Conservation (phyloP, 2,888 invertebrate genomes). For the Watsonalla cultraria region DNA sequence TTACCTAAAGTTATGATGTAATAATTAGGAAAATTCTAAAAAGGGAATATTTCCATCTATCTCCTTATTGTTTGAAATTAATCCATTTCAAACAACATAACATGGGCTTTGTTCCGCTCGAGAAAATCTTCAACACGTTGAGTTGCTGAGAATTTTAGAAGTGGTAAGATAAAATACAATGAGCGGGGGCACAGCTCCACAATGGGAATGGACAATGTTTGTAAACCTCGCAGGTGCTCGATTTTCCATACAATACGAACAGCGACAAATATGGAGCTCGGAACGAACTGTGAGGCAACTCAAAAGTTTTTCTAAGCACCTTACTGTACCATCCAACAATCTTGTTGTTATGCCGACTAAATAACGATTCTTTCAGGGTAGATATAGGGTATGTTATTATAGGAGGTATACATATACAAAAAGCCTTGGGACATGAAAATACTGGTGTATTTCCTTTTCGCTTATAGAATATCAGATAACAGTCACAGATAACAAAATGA, state of each 20-base stretch:
- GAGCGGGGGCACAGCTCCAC: conserved; percentile 44
- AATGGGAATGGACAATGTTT: conserved; percentile 41
- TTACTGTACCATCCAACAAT: conserved; percentile 5
- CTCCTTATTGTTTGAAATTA: conserved; percentile 1
- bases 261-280: conserved; percentile 40
- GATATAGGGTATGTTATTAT: no score
- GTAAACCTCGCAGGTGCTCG: conserved; percentile 60
- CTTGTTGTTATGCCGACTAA: neutral
- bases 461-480: no score
- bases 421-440: no score
- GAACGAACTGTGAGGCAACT: conserved; percentile 28
- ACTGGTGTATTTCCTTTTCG: no score
- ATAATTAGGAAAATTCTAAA: no score
- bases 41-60: no score
- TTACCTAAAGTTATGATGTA: no score
- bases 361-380: no score
- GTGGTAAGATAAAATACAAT: conserved; percentile 41
- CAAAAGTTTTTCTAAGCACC: conserved; percentile 13
- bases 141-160: conserved; percentile 35
- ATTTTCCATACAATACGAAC: conserved; percentile 44
- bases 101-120: conserved; percentile 9
- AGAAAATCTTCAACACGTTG: conserved; percentile 21
- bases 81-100: neutral
- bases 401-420: no score
- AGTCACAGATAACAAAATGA: no score